These are phyloP conservation scores for Drosophila subsilvestris DNA, from an alignment of 2,888 invertebrate genomes.

Conservation along the genomic window DNA sequence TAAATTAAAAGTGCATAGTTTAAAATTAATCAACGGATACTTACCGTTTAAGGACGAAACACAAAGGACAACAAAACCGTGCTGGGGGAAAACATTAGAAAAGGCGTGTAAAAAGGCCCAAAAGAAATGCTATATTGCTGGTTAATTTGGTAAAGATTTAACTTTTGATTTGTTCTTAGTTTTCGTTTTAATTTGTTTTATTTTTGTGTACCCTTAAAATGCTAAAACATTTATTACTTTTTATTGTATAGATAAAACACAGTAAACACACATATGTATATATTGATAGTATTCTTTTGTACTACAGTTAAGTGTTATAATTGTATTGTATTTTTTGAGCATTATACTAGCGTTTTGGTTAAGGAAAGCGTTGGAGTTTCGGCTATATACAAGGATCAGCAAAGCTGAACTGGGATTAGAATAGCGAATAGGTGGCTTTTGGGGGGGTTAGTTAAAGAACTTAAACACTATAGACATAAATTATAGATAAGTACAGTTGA, in stretches of 20 bases:
- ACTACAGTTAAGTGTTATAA: slow-evolving; percentile 74
- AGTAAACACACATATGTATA: slow-evolving; percentile 60
- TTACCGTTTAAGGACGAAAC: slow-evolving; percentile 50
- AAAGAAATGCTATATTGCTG: slow-evolving; percentile 25
- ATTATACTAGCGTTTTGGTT: slow-evolving; percentile 74
- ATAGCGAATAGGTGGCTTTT: slow-evolving; percentile 5
- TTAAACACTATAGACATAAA: slow-evolving; percentile 68
- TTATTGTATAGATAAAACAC: slow-evolving; percentile 62
- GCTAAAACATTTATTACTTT: slow-evolving; percentile 73
- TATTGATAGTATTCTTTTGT: slow-evolving; percentile 63
- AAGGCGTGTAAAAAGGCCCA: slow-evolving; percentile 12
- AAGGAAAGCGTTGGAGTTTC: slow-evolving; percentile 64
- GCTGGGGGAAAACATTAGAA: slow-evolving; percentile 9
- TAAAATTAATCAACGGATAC: slow-evolving; percentile 13
- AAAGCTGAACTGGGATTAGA: slow-evolving; percentile 13
- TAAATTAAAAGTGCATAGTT: slow-evolving; percentile 3
- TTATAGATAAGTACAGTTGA: slow-evolving; percentile 38
- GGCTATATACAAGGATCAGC: slow-evolving; percentile 54
- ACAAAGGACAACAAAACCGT: slow-evolving; percentile 28
- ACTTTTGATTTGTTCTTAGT: slow-evolving; percentile 6
- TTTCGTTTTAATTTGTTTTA: slow-evolving; percentile 52
- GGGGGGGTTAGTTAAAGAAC: slow-evolving; percentile 57
- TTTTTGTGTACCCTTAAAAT: slow-evolving; percentile 62
- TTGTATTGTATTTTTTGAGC: slow-evolving; percentile 47
- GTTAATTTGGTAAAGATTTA: slow-evolving; percentile 42